Evolutionary conservation across 1,140 invertebrate species (phyloP).

Genomic region (Magallana ariakensis): DNA sequence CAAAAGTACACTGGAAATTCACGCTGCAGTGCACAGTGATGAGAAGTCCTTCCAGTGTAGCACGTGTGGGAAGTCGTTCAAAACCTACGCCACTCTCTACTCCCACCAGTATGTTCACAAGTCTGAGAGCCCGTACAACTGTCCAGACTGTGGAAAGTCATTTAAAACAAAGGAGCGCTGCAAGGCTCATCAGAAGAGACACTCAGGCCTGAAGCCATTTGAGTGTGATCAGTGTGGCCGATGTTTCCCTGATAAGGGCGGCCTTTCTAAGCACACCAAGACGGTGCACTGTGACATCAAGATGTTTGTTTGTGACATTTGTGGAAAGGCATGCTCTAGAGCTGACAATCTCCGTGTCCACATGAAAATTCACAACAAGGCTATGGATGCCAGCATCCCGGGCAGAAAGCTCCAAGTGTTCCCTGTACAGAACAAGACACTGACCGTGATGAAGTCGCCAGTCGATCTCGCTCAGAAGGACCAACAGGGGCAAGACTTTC

Average conservation of each 20-base stretch:
- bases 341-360: slow-evolving; percentile 82
- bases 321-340: slow-evolving; percentile 81
- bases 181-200: slow-evolving; percentile 81
- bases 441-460: neutral
- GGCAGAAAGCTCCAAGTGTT: slow-evolving; percentile 1
- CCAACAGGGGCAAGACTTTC: neutral
- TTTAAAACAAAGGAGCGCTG: slow-evolving; percentile 83
- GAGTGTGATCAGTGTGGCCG: slow-evolving; percentile 82
- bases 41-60: slow-evolving; percentile 67
- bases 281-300: slow-evolving; percentile 74
- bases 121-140: slow-evolving; percentile 80
- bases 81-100: slow-evolving; percentile 74
- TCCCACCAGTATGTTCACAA: slow-evolving; percentile 82
- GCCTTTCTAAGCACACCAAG: slow-evolving; percentile 76
- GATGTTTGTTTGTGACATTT: slow-evolving; percentile 76
- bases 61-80: slow-evolving; percentile 73
- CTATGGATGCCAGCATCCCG: neutral
- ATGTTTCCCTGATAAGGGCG: slow-evolving; percentile 77
- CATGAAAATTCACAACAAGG: slow-evolving; percentile 75
- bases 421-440: neutral
- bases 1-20: slow-evolving; percentile 72
- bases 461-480: neutral
- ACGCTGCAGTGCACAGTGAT: slow-evolving; percentile 68
- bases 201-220: slow-evolving; percentile 81
- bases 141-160: slow-evolving; percentile 82